These are phyloP conservation scores for Ochotona curzoniae DNA, from an alignment of 2,113 vertebrate genomes.

Conservation along the genomic window DNA sequence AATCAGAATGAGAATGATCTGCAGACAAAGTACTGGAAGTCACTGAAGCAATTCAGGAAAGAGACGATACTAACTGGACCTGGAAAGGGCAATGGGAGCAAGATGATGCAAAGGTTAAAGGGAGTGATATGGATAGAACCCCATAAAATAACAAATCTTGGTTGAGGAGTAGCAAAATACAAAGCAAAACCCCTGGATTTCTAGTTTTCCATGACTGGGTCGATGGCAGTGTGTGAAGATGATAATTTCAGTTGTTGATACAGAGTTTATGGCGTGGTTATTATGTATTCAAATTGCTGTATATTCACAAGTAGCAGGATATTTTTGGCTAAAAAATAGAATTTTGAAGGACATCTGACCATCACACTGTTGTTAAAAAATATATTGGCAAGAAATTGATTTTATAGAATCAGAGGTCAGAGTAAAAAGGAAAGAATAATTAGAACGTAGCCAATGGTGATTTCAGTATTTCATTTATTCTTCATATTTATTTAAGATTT, in stretches of 20 bases:
- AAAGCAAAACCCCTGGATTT: not conserved
- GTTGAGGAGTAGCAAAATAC: not conserved
- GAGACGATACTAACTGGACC: not conserved
- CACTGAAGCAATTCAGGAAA: not conserved
- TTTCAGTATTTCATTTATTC: constrained; percentile 20
- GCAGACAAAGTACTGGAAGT: not conserved
- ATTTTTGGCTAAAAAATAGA: constrained; percentile 10
- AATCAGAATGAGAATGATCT: not conserved
- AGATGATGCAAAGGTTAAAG: not conserved
- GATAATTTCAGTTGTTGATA: not conserved
- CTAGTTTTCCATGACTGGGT: not conserved
- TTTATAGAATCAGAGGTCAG: not conserved
- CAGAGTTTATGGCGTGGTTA: too few relatives aligned
- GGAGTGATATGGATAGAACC: not conserved
- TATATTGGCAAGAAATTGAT: not conserved
- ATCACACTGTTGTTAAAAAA: not conserved
- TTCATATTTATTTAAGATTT: not conserved
- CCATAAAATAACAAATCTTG: not conserved
- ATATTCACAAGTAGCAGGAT: not conserved
- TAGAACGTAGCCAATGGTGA: not conserved
- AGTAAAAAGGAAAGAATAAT: not conserved
- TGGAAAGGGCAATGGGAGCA: not conserved
- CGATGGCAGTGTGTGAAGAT: not conserved
- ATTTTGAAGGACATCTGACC: not conserved
- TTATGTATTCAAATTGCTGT: not conserved